Percentiles rank a stretch among this genome's conserved stretches.
Evolutionary conservation across 92 coral and sea anemone genomes (phyloP).

Genomic region (Nematostella vectensis): DNA sequence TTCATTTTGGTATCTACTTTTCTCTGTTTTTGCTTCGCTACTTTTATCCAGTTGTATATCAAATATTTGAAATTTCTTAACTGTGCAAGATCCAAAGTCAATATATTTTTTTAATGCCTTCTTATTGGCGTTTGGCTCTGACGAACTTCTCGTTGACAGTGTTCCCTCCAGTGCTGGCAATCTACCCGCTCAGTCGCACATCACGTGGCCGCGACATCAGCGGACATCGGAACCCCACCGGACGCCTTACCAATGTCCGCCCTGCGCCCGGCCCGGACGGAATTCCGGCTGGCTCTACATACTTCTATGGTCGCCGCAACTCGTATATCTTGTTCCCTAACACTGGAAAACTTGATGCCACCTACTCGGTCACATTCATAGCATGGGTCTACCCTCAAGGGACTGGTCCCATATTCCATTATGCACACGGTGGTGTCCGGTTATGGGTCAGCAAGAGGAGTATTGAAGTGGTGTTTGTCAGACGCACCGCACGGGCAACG

Average conservation of each 20-base stretch:
- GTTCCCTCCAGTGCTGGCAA: conserved; percentile 52
- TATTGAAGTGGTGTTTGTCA: conserved; percentile 40
- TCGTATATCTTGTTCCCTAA: conserved; percentile 48
- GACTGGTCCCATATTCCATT: conserved; percentile 59
- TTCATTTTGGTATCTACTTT: too few species aligned
- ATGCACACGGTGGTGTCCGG: conserved; percentile 52
- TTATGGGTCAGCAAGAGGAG: conserved; percentile 51
- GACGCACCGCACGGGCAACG: conserved; percentile 53
- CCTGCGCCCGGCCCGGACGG: conserved; percentile 65
- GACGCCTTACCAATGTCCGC: conserved; percentile 21
- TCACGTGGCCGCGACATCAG: conserved; percentile 54
- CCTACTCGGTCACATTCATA: conserved; percentile 46
- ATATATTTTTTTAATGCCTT: too few species aligned
- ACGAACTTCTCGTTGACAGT: conserved; percentile 15
- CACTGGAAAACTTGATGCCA: conserved; percentile 57
- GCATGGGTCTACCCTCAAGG: conserved; percentile 61
- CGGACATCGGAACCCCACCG: conserved; percentile 35
- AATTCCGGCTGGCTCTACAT: conserved; percentile 46
- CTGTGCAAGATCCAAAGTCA: too few species aligned
- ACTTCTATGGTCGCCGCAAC: conserved; percentile 39
- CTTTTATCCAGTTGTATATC: too few species aligned
- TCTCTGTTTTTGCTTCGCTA: too few species aligned
- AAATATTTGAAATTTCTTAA: too few species aligned
- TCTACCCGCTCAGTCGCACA: conserved; percentile 47
- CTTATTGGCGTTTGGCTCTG: too few species aligned